Percentiles rank a stretch among this genome's conserved stretches.
phyloP scores from a whole-genome alignment of 1,140 invertebrate genomes.

The Mylabris phalerata region DNA sequence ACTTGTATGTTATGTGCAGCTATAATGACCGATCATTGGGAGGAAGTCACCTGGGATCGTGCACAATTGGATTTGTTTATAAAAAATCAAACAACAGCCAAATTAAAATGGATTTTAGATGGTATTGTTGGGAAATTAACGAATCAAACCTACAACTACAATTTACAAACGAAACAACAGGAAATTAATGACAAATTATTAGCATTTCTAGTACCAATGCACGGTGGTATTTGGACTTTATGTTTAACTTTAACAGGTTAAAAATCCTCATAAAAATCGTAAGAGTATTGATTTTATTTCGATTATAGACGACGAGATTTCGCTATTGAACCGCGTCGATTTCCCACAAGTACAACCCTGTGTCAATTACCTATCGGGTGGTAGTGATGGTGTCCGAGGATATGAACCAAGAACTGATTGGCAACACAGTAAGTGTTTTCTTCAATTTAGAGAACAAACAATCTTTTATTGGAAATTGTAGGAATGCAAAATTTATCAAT shows the following conservation, averaged over 20 bases:
- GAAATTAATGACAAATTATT: conserved; percentile 32
- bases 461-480: conserved; percentile 40
- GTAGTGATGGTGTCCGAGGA: conserved; percentile 50
- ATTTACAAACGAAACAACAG: no score
- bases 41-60: conserved; percentile 69
- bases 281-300: no score
- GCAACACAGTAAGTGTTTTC: conserved; percentile 66
- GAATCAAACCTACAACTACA: background rate
- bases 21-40: conserved; percentile 83
- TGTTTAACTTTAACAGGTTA: conserved; percentile 69
- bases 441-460: no score
- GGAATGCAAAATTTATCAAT: conserved; percentile 92
- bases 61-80: conserved; percentile 40
- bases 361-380: conserved; percentile 70
- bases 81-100: conserved; percentile 41
- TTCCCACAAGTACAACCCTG: conserved; percentile 63
- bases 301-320: conserved; percentile 61
- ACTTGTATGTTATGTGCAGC: conserved; percentile 72
- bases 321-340: conserved; percentile 55
- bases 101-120: conserved; percentile 59
- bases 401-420: conserved; percentile 68
- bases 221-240: conserved; percentile 80
- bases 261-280: conserved; percentile 1
- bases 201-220: conserved; percentile 74
- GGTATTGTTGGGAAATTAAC: conserved; percentile 53